Percentiles rank a stretch among this genome's conserved stretches.
Evolutionary conservation across 2,113 vertebrate species (phyloP).

Genomic region (Colinus virginianus): DNA sequence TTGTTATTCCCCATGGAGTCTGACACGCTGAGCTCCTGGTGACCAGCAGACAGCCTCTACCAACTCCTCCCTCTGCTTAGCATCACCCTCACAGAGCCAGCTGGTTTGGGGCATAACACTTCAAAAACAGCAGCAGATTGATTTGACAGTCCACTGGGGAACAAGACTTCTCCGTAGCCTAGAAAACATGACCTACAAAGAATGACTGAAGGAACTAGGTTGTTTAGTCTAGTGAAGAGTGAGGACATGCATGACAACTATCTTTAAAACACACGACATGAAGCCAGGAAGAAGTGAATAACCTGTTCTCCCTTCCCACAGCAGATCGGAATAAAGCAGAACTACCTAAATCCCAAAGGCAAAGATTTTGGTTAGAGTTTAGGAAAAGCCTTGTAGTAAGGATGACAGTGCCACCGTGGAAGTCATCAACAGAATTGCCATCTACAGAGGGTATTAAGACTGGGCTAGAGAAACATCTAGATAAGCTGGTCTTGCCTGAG

Average conservation of each 20-base stretch:
- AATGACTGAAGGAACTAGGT: constrained; percentile 75
- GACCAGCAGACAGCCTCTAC: neutral
- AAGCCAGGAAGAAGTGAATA: constrained; percentile 16
- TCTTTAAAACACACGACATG: constrained; percentile 30
- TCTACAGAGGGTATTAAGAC: neutral
- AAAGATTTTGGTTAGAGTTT: neutral
- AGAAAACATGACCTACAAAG: constrained; percentile 73
- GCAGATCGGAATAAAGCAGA: neutral
- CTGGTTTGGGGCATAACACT: constrained; percentile 39
- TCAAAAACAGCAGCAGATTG: constrained; percentile 56
- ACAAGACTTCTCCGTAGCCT: constrained; percentile 50
- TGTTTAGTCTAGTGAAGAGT: constrained; percentile 66
- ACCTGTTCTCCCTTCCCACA: constrained; percentile 4
- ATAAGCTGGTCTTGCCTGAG: neutral
- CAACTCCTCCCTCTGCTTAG: constrained; percentile 15
- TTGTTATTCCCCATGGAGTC: neutral
- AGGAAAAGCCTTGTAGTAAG: neutral
- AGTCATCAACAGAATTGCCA: neutral
- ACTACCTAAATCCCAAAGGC: neutral
- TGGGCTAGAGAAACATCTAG: neutral
- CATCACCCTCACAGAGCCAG: neutral
- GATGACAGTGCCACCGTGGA: neutral
- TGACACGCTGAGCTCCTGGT: neutral
- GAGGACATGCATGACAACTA: constrained; percentile 9
- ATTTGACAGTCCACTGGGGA: constrained; percentile 69